phyloP scores from a whole-genome alignment of 2,888 invertebrate genomes.

The Drosophila longiperda region DNA sequence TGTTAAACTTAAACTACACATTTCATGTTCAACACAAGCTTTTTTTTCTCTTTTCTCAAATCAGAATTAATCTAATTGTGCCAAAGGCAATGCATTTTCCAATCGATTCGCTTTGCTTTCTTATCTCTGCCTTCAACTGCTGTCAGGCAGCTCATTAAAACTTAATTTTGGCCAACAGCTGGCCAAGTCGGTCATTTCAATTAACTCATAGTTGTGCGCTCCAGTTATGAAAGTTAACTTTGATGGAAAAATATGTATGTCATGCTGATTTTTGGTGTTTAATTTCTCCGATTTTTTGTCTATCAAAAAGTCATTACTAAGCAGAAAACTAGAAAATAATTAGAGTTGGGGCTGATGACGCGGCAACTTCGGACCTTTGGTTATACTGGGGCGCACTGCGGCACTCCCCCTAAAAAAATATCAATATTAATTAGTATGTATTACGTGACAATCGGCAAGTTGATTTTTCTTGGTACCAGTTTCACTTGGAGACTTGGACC shows the following conservation, averaged over 20 bases:
- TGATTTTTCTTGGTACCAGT: slow-evolving; percentile 4
- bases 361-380: slow-evolving; percentile 2
- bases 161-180: slow-evolving; percentile 9
- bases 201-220: slow-evolving; percentile 42
- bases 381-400: neutral
- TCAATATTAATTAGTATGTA: slow-evolving; percentile 78
- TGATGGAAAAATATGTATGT: slow-evolving; percentile 27
- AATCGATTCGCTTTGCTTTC: slow-evolving; percentile 1
- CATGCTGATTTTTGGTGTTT: slow-evolving; percentile 48
- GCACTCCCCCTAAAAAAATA: slow-evolving; percentile 41
- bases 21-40: neutral
- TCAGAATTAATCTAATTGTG: slow-evolving; percentile 1
- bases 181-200: slow-evolving; percentile 42
- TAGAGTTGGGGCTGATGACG: slow-evolving; percentile 41
- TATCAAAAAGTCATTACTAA: slow-evolving; percentile 73
- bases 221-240: slow-evolving; percentile 22
- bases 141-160: slow-evolving; percentile 53
- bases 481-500: neutral
- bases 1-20: too few relatives aligned
- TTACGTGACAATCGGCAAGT: slow-evolving; percentile 75
- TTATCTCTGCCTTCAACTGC: slow-evolving; percentile 13
- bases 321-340: slow-evolving; percentile 64
- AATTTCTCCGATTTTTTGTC: slow-evolving; percentile 32
- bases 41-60: neutral
- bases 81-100: neutral